A percentile compares a stretch with the other conserved stretches of the same genome.
These are phyloP conservation scores for Helogale parvula DNA, from an alignment of 2,113 vertebrate species.

Conservation along the genomic window DNA sequence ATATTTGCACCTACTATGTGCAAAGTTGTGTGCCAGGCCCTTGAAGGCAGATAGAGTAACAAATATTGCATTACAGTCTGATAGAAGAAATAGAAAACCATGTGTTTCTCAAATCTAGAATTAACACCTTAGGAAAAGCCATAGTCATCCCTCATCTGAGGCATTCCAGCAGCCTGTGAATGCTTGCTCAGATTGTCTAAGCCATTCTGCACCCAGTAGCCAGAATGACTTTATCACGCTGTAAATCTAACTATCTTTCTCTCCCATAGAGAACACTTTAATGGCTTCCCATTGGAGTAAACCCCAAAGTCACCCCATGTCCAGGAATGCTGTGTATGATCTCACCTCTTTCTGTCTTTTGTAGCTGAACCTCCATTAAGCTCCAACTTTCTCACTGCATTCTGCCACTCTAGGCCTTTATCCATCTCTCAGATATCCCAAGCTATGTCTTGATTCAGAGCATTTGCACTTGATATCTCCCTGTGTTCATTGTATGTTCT, in stretches of 20 bases:
- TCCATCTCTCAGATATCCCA: not conserved
- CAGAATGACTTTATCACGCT: not conserved
- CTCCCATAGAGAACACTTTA: not conserved
- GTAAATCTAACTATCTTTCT: not conserved
- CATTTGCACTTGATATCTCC: not conserved
- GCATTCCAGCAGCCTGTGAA: accelerated
- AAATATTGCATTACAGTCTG: not conserved
- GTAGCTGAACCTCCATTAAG: no score
- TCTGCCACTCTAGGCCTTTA: not conserved
- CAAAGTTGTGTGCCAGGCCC: not conserved
- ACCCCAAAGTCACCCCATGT: not conserved
- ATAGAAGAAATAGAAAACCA: not conserved
- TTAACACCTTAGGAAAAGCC: not conserved
- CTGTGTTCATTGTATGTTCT: no score
- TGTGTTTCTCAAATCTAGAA: not conserved
- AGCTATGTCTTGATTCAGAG: not conserved
- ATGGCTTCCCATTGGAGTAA: not conserved
- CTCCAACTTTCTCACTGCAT: accelerated
- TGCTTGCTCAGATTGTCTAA: not conserved
- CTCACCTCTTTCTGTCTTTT: accelerated
- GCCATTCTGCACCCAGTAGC: not conserved
- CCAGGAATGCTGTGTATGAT: not conserved
- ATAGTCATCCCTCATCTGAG: not conserved
- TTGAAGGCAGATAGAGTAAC: not conserved
- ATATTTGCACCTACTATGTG: not conserved